These are phyloP conservation scores for Sicus ferrugineus DNA, from an alignment of 2,888 invertebrate genomes.

Conservation along the genomic window DNA sequence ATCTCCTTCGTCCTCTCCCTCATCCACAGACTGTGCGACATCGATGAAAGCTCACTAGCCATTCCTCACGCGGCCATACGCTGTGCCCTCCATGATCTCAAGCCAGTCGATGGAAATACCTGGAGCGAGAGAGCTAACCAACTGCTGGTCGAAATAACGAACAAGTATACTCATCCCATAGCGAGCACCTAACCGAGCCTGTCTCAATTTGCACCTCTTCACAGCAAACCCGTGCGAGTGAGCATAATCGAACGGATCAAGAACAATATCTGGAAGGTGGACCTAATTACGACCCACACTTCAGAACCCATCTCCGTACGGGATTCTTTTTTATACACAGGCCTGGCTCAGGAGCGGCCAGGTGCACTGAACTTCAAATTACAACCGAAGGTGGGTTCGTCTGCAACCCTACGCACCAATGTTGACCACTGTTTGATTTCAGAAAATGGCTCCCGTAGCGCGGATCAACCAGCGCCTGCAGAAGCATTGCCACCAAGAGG, in stretches of 20 bases:
- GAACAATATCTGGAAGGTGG: conserved; percentile 60
- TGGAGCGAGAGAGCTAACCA: conserved; percentile 69
- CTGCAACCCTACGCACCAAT: too few relatives aligned
- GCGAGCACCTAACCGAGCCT: background rate
- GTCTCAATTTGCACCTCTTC: background rate
- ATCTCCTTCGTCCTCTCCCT: conserved; percentile 7
- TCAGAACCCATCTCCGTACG: conserved; percentile 61
- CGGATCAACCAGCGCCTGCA: conserved; percentile 45
- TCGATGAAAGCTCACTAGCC: conserved; percentile 64
- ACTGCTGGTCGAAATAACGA: conserved; percentile 69
- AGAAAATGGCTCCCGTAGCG: conserved; percentile 42
- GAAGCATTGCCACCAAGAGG: conserved; percentile 42
- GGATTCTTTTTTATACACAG: conserved; percentile 62
- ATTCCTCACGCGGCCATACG: conserved; percentile 68
- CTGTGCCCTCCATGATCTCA: conserved; percentile 70
- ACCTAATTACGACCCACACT: conserved; percentile 57
- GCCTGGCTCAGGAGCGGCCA: conserved; percentile 50
- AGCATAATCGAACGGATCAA: conserved; percentile 45
- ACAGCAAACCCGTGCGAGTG: conserved; percentile 50
- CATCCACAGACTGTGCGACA: conserved; percentile 65
- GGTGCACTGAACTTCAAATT: conserved; percentile 39
- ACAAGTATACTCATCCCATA: conserved; percentile 65
- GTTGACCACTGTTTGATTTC: too few relatives aligned
- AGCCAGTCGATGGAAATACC: conserved; percentile 64
- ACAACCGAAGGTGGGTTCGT: conserved; percentile 39